These are phyloP conservation scores for Babylonia areolata DNA, from an alignment of 1,140 invertebrate species.

Conservation along the genomic window DNA sequence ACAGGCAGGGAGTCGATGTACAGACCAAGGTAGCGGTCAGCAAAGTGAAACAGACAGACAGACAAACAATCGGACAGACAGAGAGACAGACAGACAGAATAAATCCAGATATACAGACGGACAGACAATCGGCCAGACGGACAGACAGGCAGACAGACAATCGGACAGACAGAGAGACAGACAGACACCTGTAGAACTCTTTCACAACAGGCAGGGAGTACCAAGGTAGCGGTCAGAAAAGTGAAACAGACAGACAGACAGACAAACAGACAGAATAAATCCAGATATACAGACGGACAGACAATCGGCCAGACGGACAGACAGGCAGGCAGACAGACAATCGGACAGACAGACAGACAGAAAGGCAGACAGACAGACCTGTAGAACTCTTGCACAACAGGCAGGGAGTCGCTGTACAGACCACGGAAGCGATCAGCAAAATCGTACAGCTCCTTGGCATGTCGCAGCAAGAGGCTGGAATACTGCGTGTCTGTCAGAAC, in stretches of 20 bases:
- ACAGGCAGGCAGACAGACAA: background rate
- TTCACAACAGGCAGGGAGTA: too few species aligned
- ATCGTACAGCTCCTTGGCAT: conserved; percentile 79
- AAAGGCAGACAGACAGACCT: conserved; percentile 68
- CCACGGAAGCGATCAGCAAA: conserved; percentile 80
- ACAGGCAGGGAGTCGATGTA: conserved; percentile 19
- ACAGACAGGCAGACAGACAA: background rate
- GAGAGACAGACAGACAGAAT: background rate
- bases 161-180: background rate
- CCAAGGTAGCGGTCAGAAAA: background rate
- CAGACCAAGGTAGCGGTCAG: conserved; percentile 77
- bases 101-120: background rate
- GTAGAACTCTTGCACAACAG: conserved; percentile 78
- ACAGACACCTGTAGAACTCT: too few species aligned
- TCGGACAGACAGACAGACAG: background rate
- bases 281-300: background rate
- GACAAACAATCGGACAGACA: too few species aligned
- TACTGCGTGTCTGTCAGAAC: conserved; percentile 24
- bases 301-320: background rate
- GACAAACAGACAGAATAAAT: background rate
- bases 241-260: background rate
- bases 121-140: background rate
- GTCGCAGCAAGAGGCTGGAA: conserved; percentile 75
- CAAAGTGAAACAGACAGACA: conserved; percentile 79
- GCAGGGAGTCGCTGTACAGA: too few species aligned